Conservation (phyloP, 1,140 invertebrate species). For the Nomia melanderi region DNA sequence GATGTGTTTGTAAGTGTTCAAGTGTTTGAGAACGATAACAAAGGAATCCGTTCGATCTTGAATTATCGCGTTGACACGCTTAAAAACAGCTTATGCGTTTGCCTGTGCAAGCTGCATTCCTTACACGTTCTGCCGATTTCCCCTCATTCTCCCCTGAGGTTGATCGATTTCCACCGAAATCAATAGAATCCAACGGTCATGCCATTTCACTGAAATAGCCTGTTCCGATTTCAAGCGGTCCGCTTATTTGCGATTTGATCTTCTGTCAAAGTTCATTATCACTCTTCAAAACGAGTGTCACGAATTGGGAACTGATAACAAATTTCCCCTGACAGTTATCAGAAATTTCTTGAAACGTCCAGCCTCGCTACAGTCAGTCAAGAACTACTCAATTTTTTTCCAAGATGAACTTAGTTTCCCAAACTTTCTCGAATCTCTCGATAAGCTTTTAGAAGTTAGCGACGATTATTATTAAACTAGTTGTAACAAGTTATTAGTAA, state of each 20-base stretch:
- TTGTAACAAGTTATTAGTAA: too few species aligned
- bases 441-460: too few species aligned
- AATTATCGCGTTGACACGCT: conserved; percentile 13
- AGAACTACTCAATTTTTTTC: too few species aligned
- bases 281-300: not conserved
- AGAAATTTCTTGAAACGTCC: too few species aligned
- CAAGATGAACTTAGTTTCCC: too few species aligned
- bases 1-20: not conserved
- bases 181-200: conserved; percentile 64
- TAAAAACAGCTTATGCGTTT: conserved; percentile 19
- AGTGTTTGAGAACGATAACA: not conserved
- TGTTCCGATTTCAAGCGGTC: conserved; percentile 39
- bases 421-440: too few species aligned
- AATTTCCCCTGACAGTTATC: too few species aligned
- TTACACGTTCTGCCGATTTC: conserved; percentile 43
- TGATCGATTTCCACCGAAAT: conserved; percentile 61
- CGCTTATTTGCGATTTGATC: conserved; percentile 13
- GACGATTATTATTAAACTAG: too few species aligned
- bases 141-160: conserved; percentile 41
- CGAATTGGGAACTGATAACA: not conserved
- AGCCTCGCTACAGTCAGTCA: too few species aligned
- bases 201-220: conserved; percentile 63
- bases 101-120: not conserved
- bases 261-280: not conserved
- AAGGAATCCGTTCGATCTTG: not conserved